phyloP scores from a whole-genome alignment of 2,888 invertebrate genomes.

The Neoitamus cyanurus region DNA sequence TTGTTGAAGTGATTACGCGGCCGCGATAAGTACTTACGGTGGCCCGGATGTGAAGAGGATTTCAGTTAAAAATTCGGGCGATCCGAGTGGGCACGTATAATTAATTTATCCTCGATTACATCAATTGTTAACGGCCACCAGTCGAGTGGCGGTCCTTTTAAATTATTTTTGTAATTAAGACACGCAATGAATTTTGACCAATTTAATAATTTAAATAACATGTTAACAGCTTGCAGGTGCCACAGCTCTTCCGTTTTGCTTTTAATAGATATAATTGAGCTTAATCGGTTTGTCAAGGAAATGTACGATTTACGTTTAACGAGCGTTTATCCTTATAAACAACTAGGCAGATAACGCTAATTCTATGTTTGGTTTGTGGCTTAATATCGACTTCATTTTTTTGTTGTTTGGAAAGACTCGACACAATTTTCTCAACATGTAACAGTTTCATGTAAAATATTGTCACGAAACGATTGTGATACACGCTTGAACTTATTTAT shows the following conservation, averaged over 20 bases:
- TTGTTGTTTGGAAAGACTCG: too few relatives aligned
- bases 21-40: background rate
- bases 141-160: background rate
- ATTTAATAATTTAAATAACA: background rate
- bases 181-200: background rate
- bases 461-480: too few relatives aligned
- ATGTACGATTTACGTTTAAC: too few relatives aligned
- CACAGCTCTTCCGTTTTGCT: background rate
- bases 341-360: background rate
- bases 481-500: too few relatives aligned
- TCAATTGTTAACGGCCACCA: background rate
- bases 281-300: background rate
- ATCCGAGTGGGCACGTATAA: background rate
- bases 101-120: background rate
- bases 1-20: background rate
- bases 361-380: too few relatives aligned
- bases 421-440: too few relatives aligned
- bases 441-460: too few relatives aligned
- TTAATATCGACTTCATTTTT: too few relatives aligned
- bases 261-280: background rate
- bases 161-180: background rate
- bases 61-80: background rate
- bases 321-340: background rate
- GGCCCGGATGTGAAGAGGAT: background rate
- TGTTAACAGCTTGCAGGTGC: background rate